Base-by-base conservation (phyloP, 1,140 invertebrate species). In the Yoshiicerus persimilis region DNA sequence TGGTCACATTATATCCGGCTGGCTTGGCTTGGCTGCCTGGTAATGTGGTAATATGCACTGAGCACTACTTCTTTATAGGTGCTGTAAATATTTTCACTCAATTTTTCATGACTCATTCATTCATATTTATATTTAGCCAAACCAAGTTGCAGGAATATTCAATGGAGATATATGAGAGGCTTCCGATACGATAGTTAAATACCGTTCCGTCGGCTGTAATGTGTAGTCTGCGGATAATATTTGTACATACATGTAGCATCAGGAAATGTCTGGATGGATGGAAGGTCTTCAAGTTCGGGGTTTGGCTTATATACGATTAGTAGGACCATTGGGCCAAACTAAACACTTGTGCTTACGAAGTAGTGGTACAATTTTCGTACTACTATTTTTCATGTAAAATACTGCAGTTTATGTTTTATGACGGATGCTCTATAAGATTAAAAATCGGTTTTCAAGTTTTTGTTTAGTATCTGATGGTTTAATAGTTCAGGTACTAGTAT, bases 81-180 rank as follows among this genome's bases (percentile, higher is more conserved):
- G n/a, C n/a, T 36, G 23, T 84, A 27, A 41, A 34, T 41, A 84
- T 84, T 47, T 84, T 84, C 32, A 84, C 83, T 84, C 83, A 16
- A 23, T 84, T 84, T 84, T 30, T 30, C 66, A 75, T 84, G 83
- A 84, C 2, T 84, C 83, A 84, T 84, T 84, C 83, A 84, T 84
- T 84, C 83, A 84, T 47, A 56, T 47, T 38, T 84, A 84, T 84
- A 47, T 84, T 84, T 84, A 84, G 83, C 83, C 23, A 56, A 84
- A 56, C 20, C 13, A 56, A 47, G 83, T n/a, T 30, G n/a, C 30
- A 66, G n/a, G 62, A 34, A n/a, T n/a, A 16, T 80, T 80, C 32
- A 80, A 80, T 80, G 30, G 75, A 80, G 34, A 80, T n/a, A 20
- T n/a, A 70, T 23, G 66, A 70, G 66, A 3, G 13, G 25, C 16